Percentiles rank a stretch among this genome's conserved stretches.
phyloP scores from a whole-genome alignment of 1,140 invertebrate genomes.

The Homarus americanus region DNA sequence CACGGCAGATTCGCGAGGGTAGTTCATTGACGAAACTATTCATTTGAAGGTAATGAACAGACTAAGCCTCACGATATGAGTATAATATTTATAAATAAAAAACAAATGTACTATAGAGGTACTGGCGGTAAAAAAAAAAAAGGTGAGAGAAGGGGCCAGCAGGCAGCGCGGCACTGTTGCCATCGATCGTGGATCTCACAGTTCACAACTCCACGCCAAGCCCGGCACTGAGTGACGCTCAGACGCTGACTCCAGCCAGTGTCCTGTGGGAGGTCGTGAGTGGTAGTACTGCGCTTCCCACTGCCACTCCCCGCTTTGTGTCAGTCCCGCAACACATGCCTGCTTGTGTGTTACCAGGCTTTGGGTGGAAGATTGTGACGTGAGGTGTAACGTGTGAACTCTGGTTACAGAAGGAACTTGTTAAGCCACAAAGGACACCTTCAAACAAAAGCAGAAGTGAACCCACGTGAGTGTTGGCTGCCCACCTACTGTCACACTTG shows the following conservation, averaged over 20 bases:
- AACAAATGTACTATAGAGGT: neutral
- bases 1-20: neutral
- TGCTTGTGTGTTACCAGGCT: neutral
- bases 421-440: neutral
- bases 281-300: neutral
- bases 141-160: neutral
- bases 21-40: neutral
- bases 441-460: no score
- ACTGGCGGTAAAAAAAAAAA: neutral
- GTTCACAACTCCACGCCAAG: neutral
- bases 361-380: neutral
- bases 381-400: neutral
- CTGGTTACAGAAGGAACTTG: neutral
- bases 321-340: neutral
- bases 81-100: neutral
- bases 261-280: neutral
- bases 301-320: neutral
- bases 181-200: conserved; percentile 9
- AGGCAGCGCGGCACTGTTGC: neutral
- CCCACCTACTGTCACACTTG: neutral
- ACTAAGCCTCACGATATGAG: neutral
- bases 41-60: no score
- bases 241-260: neutral
- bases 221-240: neutral
- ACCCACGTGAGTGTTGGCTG: neutral